These are phyloP conservation scores for Tylochromis polylepis DNA, from an alignment of 2,113 vertebrate species.

Conservation along the genomic window DNA sequence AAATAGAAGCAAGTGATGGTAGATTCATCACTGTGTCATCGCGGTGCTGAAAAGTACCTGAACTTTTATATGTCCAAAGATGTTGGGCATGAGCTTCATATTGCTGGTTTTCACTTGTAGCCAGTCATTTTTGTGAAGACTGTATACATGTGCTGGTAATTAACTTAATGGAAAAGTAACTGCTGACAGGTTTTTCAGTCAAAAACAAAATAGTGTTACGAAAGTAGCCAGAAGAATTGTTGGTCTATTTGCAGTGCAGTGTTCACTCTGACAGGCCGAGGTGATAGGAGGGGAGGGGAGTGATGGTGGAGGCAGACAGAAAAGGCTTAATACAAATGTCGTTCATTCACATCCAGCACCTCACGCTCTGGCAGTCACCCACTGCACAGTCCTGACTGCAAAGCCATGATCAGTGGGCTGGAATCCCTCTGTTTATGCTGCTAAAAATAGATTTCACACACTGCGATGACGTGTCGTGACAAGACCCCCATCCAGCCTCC, in stretches of 20 bases:
- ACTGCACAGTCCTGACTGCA: background rate
- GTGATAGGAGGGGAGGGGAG: background rate
- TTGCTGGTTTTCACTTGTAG: background rate
- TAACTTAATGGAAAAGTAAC: background rate
- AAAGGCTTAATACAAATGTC: background rate
- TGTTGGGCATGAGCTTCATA: background rate
- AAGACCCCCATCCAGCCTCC: background rate
- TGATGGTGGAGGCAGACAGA: background rate
- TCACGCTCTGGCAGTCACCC: background rate
- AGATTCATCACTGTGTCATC: background rate
- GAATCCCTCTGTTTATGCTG: slow-evolving; percentile 67
- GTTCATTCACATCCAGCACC: slow-evolving; percentile 22
- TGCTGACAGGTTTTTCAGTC: background rate
- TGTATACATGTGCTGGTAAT: background rate
- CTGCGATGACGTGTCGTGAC: slow-evolving; percentile 61
- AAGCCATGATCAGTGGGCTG: slow-evolving; percentile 48
- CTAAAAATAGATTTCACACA: slow-evolving; percentile 70
- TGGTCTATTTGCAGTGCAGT: background rate
- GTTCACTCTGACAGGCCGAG: background rate
- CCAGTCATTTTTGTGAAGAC: background rate
- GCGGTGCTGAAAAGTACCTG: background rate
- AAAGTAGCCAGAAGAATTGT: background rate
- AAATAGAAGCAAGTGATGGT: background rate
- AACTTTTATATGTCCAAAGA: background rate
- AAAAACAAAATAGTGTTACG: background rate